Base-by-base conservation (phyloP, 2,888 invertebrate genomes). In the Crepidodera aurea region DNA sequence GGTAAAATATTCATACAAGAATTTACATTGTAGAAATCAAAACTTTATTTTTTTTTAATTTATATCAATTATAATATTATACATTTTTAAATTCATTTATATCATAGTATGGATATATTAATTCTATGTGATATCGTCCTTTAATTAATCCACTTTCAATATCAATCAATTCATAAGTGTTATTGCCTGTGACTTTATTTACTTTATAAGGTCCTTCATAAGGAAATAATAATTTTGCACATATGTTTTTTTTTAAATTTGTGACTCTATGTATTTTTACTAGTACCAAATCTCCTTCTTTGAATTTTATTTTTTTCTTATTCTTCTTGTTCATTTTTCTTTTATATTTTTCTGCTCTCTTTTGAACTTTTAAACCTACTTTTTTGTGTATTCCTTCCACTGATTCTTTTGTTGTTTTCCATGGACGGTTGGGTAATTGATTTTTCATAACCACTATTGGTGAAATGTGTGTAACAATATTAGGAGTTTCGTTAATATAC, bases 201-300 rank as follows among this genome's bases (percentile, higher is more conserved):
- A 44, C 29, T 29, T 27, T 13, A 25, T 53, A 60, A 6, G 60
- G 60, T 34, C 60, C 60, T 4, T 46, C 48, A 54, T 42, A 60
- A 16, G 53, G 53, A 44, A 46, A 37, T 16, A 25, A 8, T 10
- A 60, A 27, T 37, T 60, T 60, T 12, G 53, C 44, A 53, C 51
- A 53, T 12, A 44, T 44, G 1, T 34, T 12, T 8, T 16, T n/a
- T 34, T 12, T 32, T 10, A 12, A 16, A 42, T 44, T 53, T 16
- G 53, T 18, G 1, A 51, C 34, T 42, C 59, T 51, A 4, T 51
- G 18, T 27, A 18, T n/a, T 32, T 34, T 51, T 18, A 59, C 22
- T 13, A 51, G 32, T 2, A 59, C 59, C 18, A 59, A 34, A 34
- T 57, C 57, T 2, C 48, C 48, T 57, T 48, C 32, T 10, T 48